phyloP scores from a whole-genome alignment of 2,797 vertebrate genomes.

The Champsocephalus gunnari region DNA sequence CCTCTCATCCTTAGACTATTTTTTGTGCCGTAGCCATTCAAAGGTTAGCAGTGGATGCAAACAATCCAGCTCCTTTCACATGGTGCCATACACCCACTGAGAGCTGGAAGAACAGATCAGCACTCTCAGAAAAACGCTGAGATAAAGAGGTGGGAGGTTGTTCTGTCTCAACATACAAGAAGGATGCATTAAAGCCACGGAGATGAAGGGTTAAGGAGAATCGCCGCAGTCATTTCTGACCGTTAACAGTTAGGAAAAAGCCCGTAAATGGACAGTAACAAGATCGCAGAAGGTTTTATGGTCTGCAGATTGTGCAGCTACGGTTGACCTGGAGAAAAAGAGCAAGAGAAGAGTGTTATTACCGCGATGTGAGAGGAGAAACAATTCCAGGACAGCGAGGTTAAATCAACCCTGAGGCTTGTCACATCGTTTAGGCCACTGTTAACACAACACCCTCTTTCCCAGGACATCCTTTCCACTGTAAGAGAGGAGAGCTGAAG shows the following conservation, averaged over 20 bases:
- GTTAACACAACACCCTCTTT: constrained; percentile 49
- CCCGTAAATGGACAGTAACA: neutral
- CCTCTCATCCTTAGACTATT: constrained; percentile 5
- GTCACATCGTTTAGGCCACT: constrained; percentile 41
- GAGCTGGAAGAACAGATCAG: constrained; percentile 47
- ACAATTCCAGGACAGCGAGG: constrained; percentile 30
- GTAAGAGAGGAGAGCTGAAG: neutral
- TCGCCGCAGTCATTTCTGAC: neutral
- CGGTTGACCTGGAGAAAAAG: constrained; percentile 32
- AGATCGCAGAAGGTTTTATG: constrained; percentile 22
- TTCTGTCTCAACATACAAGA: constrained; percentile 44
- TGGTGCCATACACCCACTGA: constrained; percentile 42
- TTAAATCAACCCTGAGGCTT: constrained; percentile 53
- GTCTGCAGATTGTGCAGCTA: constrained; percentile 31
- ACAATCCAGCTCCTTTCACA: constrained; percentile 25
- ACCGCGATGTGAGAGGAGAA: constrained; percentile 33
- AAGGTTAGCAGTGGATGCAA: constrained; percentile 17
- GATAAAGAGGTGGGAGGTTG: constrained; percentile 26
- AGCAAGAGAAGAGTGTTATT: neutral
- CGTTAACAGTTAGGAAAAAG: neutral
- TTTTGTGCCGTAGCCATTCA: neutral
- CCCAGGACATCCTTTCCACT: constrained; percentile 42
- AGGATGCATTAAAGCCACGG: constrained; percentile 19
- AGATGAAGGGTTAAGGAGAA: neutral
- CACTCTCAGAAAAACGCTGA: constrained; percentile 56